Conservation (phyloP, 2,888 invertebrate genomes). For the Hymenopus coronatus region DNA sequence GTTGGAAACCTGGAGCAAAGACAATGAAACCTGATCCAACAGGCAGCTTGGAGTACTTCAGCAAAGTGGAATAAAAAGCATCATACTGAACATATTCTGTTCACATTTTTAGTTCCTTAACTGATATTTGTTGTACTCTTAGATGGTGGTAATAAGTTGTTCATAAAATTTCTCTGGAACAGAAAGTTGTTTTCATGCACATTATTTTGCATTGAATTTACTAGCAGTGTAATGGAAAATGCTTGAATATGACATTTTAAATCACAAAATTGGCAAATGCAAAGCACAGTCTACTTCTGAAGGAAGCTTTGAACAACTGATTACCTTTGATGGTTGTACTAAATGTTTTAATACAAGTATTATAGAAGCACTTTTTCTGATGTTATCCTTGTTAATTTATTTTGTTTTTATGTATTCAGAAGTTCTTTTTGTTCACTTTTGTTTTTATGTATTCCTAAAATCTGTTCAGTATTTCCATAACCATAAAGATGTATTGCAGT, state of each 20-base stretch:
- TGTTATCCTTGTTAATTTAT: no score
- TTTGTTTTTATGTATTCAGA: no score
- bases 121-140: neutral
- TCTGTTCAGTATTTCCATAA: no score
- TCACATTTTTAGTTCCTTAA: neutral
- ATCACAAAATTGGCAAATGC: neutral
- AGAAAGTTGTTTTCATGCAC: no score
- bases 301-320: neutral
- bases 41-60: conserved; percentile 82
- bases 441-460: no score
- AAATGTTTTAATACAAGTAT: neutral
- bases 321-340: neutral
- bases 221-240: no score
- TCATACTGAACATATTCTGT: neutral
- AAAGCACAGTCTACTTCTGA: no score
- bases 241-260: no score
- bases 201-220: no score
- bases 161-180: neutral
- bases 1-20: conserved; percentile 90
- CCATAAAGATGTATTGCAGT: no score
- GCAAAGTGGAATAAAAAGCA: neutral
- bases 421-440: no score
- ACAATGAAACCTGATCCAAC: conserved; percentile 87
- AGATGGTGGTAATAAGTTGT: neutral
- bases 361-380: no score